A percentile compares a stretch with the other conserved stretches of the same genome.
Evolutionary conservation across 2,888 invertebrate genomes (phyloP).

Genomic region (Ceraclea dissimilis): DNA sequence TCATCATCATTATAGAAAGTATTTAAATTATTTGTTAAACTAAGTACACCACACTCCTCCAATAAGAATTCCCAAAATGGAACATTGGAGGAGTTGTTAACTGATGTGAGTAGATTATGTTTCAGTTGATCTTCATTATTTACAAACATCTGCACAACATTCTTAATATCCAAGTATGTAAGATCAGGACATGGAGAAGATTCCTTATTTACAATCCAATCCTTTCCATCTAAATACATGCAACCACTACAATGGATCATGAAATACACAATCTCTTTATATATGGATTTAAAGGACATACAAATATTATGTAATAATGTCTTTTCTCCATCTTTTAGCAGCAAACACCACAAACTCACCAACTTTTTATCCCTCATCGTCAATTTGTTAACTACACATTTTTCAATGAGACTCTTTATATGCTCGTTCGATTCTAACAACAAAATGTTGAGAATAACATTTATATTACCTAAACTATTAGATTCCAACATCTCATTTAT

Average conservation of each 20-base stretch:
- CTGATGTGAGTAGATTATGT: constrained; percentile 37
- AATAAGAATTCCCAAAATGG: constrained; percentile 37
- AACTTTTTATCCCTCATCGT: constrained; percentile 21
- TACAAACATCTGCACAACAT: constrained; percentile 39
- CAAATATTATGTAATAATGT: constrained; percentile 33
- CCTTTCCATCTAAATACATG: constrained; percentile 32
- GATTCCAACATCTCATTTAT: constrained; percentile 13
- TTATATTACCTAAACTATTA: constrained; percentile 8
- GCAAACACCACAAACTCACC: constrained; percentile 33
- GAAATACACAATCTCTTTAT: constrained; percentile 37
- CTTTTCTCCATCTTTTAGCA: constrained; percentile 32
- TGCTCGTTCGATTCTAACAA: not conserved
- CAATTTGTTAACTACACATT: constrained; percentile 11
- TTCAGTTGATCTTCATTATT: constrained; percentile 35
- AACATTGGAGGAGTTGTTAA: constrained; percentile 37
- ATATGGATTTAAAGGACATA: constrained; percentile 33
- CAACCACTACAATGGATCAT: constrained; percentile 40
- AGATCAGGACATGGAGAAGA: constrained; percentile 38
- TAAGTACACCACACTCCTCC: constrained; percentile 32
- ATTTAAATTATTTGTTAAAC: constrained; percentile 21
- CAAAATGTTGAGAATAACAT: constrained; percentile 4
- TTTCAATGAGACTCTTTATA: constrained; percentile 10
- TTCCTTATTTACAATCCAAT: constrained; percentile 35
- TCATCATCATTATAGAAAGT: constrained; percentile 21
- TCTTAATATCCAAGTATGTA: constrained; percentile 43